Evolutionary conservation across 2,113 vertebrate genomes (phyloP), one percentile per base, ranked within the genome.

Genomic region (Clinocottus analis): DNA sequence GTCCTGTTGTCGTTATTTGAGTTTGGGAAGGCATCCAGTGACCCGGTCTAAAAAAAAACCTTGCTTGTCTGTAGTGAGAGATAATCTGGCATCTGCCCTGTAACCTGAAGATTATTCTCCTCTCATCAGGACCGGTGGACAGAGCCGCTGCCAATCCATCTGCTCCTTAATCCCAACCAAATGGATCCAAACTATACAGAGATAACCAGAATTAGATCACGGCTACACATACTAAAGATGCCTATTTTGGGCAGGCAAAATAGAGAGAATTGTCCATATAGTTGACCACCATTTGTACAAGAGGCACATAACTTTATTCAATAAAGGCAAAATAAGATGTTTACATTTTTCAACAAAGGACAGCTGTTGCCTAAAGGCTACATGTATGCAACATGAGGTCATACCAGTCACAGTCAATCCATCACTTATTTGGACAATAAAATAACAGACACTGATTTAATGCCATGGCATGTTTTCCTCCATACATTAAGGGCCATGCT

Each of bases 31-130:
- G 23, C 31, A 21, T 70, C 51, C 75, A 73, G 58, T 68, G 70
- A 68, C 62, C 77, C 51, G 56, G 31, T 27, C 66, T 64, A 72
- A 89, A 87, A 77, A 86, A 85, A 70, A 73, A n/a, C 31, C 13
- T 72, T 53, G 25, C 47, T 81, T 65, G 67, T 80, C 53, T 81
- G 87, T 58, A 58, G 25, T 5, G 69, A 76, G 77, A 81, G 84
- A 87, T 91, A 82, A 91, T 91, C 89, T 88, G 82, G 77, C 80
- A 82, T 89, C 83, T 88, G 84, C 31, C 77, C 73, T 72, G 70
- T 73, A 93, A 93, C 90, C 87, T 92, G 91, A 91, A 91, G 91
- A 93, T 93, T 93, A 91, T 84, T 87, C 74, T 79, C 51, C 49
- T 81, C 85, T 91, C 88, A 92, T 92, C 88, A 79, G 85, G 82